phyloP scores from a whole-genome alignment of 2,113 vertebrate species.

The Ciconia boyciana region DNA sequence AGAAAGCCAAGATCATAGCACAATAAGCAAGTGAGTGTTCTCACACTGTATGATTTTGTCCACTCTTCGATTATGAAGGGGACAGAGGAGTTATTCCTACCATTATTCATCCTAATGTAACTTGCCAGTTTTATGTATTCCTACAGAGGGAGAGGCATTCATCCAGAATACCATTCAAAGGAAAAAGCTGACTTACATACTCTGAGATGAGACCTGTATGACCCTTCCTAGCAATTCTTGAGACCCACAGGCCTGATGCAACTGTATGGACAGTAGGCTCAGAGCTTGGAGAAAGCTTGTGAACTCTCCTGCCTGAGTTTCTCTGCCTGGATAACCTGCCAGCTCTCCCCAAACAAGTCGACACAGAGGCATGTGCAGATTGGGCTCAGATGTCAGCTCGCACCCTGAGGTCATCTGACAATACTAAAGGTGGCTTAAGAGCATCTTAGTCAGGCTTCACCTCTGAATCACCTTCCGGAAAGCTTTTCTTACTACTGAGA shows the following conservation, averaged over 20 bases:
- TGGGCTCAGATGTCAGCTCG: neutral
- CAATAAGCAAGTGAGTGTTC: neutral
- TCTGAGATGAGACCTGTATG: neutral
- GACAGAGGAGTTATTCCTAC: neutral
- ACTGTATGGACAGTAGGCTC: fast-evolving
- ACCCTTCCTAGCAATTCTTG: neutral
- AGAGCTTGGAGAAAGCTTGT: neutral
- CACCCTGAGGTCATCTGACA: neutral
- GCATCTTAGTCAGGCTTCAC: neutral
- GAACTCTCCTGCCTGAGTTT: neutral
- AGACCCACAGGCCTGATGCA: neutral
- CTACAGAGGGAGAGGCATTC: neutral
- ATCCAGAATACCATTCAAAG: neutral
- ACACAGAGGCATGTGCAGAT: neutral
- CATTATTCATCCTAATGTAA: neutral
- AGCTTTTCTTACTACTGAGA: neutral
- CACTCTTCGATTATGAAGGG: neutral
- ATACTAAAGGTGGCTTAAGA: neutral
- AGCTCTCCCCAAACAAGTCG: neutral
- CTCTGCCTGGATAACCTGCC: neutral
- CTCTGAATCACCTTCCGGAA: neutral
- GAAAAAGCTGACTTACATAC: neutral
- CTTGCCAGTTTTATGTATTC: neutral
- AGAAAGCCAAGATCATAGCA: neutral
- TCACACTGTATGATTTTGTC: neutral